phyloP scores from a whole-genome alignment of 2,797 vertebrate species.

The Decapterus maruadsi region DNA sequence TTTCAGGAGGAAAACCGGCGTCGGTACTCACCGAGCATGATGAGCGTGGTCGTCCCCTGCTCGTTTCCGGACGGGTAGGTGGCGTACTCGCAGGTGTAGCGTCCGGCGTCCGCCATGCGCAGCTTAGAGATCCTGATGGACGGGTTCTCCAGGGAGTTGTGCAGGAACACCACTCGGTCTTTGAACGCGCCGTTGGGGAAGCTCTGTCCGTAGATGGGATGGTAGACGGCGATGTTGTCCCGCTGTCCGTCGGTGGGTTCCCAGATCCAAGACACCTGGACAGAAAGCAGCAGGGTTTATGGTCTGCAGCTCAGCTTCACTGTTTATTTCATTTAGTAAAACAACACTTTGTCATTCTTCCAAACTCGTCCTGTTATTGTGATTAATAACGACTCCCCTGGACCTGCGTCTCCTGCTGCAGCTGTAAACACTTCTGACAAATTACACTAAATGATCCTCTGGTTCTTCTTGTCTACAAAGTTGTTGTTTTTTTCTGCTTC shows the following conservation, averaged over 20 bases:
- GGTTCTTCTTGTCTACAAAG: not conserved
- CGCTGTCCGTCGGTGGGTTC: conserved; percentile 66
- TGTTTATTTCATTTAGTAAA: too few relatives aligned
- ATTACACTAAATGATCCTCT: not conserved
- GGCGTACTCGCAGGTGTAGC: conserved; percentile 90
- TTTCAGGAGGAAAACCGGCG: too few relatives aligned
- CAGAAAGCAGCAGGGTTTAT: not conserved
- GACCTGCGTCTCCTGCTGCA: too few relatives aligned
- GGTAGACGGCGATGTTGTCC: conserved; percentile 86
- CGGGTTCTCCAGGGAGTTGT: conserved; percentile 79
- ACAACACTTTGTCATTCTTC: not conserved
- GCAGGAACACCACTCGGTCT: conserved; percentile 79
- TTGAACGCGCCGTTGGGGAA: conserved; percentile 79
- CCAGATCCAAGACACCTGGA: conserved; percentile 90
- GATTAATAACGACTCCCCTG: too few relatives aligned
- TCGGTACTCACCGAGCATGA: conserved; percentile 87
- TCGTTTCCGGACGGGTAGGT: conserved; percentile 90
- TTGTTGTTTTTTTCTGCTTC: not conserved
- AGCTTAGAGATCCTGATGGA: conserved; percentile 85
- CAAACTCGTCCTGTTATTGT: too few relatives aligned
- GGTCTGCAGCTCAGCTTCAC: too few relatives aligned
- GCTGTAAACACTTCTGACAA: too few relatives aligned
- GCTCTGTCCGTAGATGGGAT: conserved; percentile 83
- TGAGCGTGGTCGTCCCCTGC: conserved; percentile 85
- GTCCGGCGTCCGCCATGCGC: conserved; percentile 86